Evolutionary conservation across 1,140 invertebrate genomes (phyloP).

Genomic region (Pseudomyrmex pallidus): DNA sequence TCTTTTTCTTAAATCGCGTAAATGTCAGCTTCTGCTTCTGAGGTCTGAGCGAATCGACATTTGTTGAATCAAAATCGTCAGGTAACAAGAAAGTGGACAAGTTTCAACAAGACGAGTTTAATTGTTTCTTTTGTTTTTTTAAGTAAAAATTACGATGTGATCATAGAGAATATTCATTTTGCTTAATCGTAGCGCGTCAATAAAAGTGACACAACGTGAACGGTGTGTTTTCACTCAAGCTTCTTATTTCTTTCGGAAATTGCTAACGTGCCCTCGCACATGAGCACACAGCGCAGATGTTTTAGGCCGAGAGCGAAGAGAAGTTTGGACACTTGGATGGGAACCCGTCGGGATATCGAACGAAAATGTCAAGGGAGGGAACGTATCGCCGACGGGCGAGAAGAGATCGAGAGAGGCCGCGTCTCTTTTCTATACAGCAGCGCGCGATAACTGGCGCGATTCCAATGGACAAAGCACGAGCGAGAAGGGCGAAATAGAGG

Average conservation of each 20-base stretch:
- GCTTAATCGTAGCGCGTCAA: not conserved
- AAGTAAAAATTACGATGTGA: not conserved
- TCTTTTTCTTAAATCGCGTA: no score
- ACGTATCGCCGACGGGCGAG: conserved; percentile 29
- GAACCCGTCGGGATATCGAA: conserved; percentile 58
- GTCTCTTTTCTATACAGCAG: not conserved
- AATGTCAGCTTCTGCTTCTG: no score
- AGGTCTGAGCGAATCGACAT: no score
- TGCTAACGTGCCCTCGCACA: not conserved
- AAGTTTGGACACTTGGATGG: not conserved
- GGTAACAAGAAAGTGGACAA: not conserved
- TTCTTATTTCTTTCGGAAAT: not conserved
- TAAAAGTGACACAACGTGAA: not conserved
- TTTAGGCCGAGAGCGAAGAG: conserved; percentile 4
- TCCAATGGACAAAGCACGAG: conserved; percentile 56
- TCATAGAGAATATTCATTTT: not conserved
- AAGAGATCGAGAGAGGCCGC: conserved; percentile 32
- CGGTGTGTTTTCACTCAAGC: not conserved
- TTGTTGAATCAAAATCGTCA: not conserved
- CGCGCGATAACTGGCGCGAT: conserved; percentile 66
- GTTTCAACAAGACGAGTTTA: not conserved
- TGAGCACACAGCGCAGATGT: not conserved
- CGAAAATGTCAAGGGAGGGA: conserved; percentile 60
- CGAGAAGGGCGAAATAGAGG: conserved; percentile 32
- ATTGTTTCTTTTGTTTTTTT: not conserved